phyloP scores from a whole-genome alignment of 2,888 invertebrate species.

The Cheilosia variabilis region DNA sequence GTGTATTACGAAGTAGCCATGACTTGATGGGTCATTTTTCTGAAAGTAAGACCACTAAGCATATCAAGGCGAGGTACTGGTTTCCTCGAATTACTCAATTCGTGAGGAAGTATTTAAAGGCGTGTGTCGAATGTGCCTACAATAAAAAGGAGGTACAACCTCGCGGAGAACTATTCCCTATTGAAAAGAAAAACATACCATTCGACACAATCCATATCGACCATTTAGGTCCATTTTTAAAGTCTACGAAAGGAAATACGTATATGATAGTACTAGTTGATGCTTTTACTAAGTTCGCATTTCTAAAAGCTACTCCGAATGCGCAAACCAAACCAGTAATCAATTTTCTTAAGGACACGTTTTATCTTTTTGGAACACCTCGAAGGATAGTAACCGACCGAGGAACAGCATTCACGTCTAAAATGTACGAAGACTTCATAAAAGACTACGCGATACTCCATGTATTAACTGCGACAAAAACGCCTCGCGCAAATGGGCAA shows the following conservation, averaged over 20 bases:
- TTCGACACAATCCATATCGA: slow-evolving; percentile 41
- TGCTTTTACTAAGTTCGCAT: slow-evolving; percentile 15
- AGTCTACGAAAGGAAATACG: slow-evolving; percentile 33
- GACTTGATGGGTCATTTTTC: slow-evolving; percentile 22
- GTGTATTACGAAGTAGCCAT: slow-evolving; percentile 3
- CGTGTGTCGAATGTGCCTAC: slow-evolving; percentile 44
- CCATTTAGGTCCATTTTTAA: slow-evolving; percentile 43
- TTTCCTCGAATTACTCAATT: slow-evolving; percentile 32
- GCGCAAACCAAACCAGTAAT: slow-evolving; percentile 11
- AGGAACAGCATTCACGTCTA: slow-evolving; percentile 21
- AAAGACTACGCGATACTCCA: not conserved
- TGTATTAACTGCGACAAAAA: slow-evolving; percentile 25
- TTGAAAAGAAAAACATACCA: slow-evolving; percentile 30
- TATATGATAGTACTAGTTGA: slow-evolving; percentile 20
- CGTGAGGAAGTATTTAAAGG: slow-evolving; percentile 33
- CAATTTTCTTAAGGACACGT: slow-evolving; percentile 14
- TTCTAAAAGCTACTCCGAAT: slow-evolving; percentile 18
- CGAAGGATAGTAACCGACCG: not conserved
- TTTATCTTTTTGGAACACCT: slow-evolving; percentile 2
- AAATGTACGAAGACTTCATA: not conserved
- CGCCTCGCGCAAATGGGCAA: slow-evolving; percentile 20
- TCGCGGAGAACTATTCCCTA: slow-evolving; percentile 27
- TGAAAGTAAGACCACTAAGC: slow-evolving; percentile 24
- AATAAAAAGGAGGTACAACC: slow-evolving; percentile 42
- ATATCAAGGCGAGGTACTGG: slow-evolving; percentile 51